Percentiles rank a stretch among this genome's conserved stretches.
Evolutionary conservation across 53 echinoderm and acorn worm species (phyloP).

Genomic region (Holothuria leucospilota): DNA sequence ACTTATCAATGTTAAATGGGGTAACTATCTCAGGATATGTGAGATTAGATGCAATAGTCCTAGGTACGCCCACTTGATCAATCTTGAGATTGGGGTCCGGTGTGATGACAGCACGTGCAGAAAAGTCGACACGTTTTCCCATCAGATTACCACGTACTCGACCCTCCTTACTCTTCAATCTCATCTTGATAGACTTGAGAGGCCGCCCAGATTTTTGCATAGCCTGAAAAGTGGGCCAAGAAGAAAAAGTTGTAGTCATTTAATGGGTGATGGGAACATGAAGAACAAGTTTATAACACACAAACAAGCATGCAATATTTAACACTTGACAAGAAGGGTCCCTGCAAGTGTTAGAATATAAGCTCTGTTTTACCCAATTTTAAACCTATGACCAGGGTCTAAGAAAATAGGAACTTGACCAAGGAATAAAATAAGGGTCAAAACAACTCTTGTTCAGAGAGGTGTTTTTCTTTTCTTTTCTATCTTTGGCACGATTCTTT

Average conservation of each 20-base stretch:
- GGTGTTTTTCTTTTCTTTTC: too few species aligned
- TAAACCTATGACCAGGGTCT: too few species aligned
- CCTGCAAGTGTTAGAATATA: too few species aligned
- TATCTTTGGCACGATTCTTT: too few species aligned
- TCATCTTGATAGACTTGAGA: conserved; percentile 90
- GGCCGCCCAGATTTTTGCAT: conserved; percentile 98
- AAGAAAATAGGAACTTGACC: too few species aligned
- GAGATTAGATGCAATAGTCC: conserved; percentile 92
- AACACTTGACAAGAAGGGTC: too few species aligned
- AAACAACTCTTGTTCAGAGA: too few species aligned
- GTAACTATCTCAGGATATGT: conserved; percentile 99
- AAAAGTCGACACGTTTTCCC: conserved; percentile 99
- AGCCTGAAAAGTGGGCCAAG: conserved; percentile 59
- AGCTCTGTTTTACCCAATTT: too few species aligned
- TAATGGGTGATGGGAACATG: not conserved
- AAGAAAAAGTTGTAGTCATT: not conserved
- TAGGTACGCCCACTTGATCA: conserved; percentile 97
- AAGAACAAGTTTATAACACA: too few species aligned
- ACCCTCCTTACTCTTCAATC: conserved; percentile 96
- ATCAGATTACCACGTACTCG: conserved; percentile 98
- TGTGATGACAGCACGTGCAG: conserved; percentile 97
- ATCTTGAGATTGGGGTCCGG: conserved; percentile 97
- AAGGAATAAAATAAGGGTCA: too few species aligned
- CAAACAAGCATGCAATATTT: too few species aligned
- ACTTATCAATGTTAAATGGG: conserved; percentile 99